Percentiles rank a stretch among this genome's conserved stretches.
These are phyloP conservation scores for Porites cylindrica DNA, from an alignment of 92 coral and sea anemone genomes.

Conservation along the genomic window DNA sequence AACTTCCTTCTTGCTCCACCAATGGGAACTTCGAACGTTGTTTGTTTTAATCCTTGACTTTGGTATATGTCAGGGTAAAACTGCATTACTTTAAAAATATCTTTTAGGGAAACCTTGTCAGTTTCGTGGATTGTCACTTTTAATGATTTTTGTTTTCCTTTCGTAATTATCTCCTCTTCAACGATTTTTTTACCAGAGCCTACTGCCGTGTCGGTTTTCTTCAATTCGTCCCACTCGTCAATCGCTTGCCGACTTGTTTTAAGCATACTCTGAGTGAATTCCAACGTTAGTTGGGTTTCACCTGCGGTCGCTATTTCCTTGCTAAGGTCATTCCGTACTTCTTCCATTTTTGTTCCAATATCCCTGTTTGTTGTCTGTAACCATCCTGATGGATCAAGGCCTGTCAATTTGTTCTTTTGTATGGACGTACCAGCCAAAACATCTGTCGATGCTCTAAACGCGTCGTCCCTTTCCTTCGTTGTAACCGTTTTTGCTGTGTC, in stretches of 20 bases:
- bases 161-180: neutral
- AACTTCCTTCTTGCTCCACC: slow-evolving; percentile 46
- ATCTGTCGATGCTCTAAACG: slow-evolving; percentile 40
- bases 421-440: slow-evolving; percentile 34
- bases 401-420: neutral
- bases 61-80: slow-evolving; percentile 23
- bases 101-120: slow-evolving; percentile 4
- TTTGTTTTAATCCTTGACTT: slow-evolving; percentile 1
- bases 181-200: neutral
- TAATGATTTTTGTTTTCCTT: neutral
- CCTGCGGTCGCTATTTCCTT: neutral
- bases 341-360: slow-evolving; percentile 9
- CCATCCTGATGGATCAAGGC: slow-evolving; percentile 27
- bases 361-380: slow-evolving; percentile 3
- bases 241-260: neutral
- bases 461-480: slow-evolving; percentile 2
- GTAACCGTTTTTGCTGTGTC: neutral
- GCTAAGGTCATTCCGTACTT: neutral
- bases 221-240: slow-evolving; percentile 22
- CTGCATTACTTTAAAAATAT: slow-evolving; percentile 43
- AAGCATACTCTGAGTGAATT: slow-evolving; percentile 49
- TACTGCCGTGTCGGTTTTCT: neutral
- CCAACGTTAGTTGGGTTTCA: slow-evolving; percentile 19
- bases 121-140: slow-evolving; percentile 23
- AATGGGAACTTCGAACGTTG: slow-evolving; percentile 40